Base-by-base conservation (phyloP, 2,797 vertebrate genomes). In the Menidia menidia region DNA sequence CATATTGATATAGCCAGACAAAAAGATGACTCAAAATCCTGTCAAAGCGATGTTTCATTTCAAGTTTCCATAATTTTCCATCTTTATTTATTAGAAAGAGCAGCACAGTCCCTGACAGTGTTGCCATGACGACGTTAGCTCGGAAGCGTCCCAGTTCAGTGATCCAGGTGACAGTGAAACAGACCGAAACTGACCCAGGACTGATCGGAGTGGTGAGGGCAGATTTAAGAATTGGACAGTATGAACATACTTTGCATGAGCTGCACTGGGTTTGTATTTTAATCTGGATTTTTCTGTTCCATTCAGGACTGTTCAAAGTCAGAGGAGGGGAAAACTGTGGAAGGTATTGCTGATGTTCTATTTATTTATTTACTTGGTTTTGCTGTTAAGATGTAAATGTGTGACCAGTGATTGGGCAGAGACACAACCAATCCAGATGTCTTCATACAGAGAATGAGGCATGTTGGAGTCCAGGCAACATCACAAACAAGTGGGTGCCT, bases 141-240 rank as follows among this genome's bases (percentile, higher is more conserved):
- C 87, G 63, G 25, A 94, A 93, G 78, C 89, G 89, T 61, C 90
- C 93, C 30, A 96, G 96, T 53, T 94, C 95, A 6, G 94, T 97
- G 39, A 94, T 96, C 81, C 95, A 89, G 44, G 94, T 96, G 87
- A 96, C 95, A 43, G 94, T 96, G 52, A 94, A 94, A 73, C 94
- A 90, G 70, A 96, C 93, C 13, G 94, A 95, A 83, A 85, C 90
- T 0, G 89, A 91, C 80, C 91, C 89, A 3, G 94, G 94, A 45
- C 81, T 95, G 48, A 94, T 95, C n/a, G 94, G 94, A 45, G 93
- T 94, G 89, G 94, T 95, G 75, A 87, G 88, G 87, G 53, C 42
- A 60, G 30, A 18, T 56, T 41, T 33, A 19, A 30, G 18, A 35
- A 57, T 25, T 50, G 50, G 31, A 19, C n/a, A 44, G 2, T 14